Evolutionary conservation across 2,797 vertebrate genomes (phyloP).

Genomic region (Gymnothorax reevesii): DNA sequence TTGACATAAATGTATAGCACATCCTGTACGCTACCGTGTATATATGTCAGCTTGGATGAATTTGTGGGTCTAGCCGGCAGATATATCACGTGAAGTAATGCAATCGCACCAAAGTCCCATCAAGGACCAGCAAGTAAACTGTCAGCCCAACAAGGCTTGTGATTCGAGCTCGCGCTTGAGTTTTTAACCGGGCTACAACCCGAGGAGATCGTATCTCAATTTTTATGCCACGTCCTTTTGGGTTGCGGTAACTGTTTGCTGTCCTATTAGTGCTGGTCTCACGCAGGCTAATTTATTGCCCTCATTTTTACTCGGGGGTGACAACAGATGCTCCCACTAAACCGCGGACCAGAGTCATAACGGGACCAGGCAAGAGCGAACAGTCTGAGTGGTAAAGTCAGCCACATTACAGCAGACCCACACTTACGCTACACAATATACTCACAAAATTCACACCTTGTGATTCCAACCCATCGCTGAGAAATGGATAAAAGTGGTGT

Average conservation of each 20-base stretch:
- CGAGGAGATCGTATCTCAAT: slow-evolving; percentile 26
- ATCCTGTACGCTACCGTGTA: not conserved
- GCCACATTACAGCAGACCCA: not conserved
- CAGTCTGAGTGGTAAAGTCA: slow-evolving; percentile 21
- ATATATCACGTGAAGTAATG: not conserved
- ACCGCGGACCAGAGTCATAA: slow-evolving; percentile 27
- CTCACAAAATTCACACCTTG: not conserved
- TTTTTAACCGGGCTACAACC: slow-evolving; percentile 23
- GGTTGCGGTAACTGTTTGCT: slow-evolving; percentile 29
- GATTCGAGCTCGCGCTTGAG: slow-evolving; percentile 16
- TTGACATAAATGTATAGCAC: not conserved
- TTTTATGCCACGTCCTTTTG: slow-evolving; percentile 33
- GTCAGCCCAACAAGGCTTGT: slow-evolving; percentile 16
- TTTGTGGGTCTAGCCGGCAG: not conserved
- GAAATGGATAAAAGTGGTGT: no score
- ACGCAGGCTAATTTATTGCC: slow-evolving; percentile 72
- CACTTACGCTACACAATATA: not conserved
- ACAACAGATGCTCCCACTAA: slow-evolving; percentile 62
- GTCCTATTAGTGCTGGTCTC: slow-evolving; percentile 71
- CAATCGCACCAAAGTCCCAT: not conserved
- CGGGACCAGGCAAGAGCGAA: slow-evolving; percentile 10
- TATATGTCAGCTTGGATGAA: not conserved
- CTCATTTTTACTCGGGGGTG: slow-evolving; percentile 67
- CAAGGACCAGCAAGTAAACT: not conserved
- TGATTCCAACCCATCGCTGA: no score